Evolutionary conservation across 2,888 invertebrate species (phyloP), one percentile per base, ranked within the genome.

Genomic region (Nysson spinosus): DNA sequence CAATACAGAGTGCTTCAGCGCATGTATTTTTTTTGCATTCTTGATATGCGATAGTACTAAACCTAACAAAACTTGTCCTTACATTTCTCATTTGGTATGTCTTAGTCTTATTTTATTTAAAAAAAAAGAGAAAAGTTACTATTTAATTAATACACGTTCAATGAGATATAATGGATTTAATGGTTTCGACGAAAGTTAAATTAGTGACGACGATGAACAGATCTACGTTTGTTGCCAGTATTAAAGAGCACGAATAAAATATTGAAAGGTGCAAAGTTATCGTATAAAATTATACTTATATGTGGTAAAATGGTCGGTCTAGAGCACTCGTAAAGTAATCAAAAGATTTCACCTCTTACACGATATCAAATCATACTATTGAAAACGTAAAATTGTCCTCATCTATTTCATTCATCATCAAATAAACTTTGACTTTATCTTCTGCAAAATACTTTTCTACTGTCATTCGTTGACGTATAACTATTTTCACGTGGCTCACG

Each of bases 1-100:
- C 84, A 83, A 83, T 83, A 83, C 83, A 84, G 79, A 84, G 83
- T 83, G 83, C 82, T 78, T 79, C 72, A 79, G 80, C 82, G 80
- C 82, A 77, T 80, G 70, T 80, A 79, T 77, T 76, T 66, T 80
- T 78, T 68, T 80, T 78, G 81, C 80, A 82, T 81, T 81, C 83
- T 83, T 85, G 85, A 86, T 86, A 86, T 86, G 85, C 85, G 84
- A 85, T 84, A 84, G 77, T 81, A 83, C 80, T 84, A 81, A n/a
- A 79, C 71, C 84, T 85, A 85, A 85, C 78, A 77, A 84, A 85
- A 84, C 78, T 82, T 82, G 81, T 83, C 81, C 78, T 85, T 85
- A 83, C 73, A 78, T 82, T 76, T 85, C 77, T 83, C 83, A 86
- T 85, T 85, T 85, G 85, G 86, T 86, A 86, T 86, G 81, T 85